A percentile compares a stretch with the other conserved stretches of the same genome.
These are phyloP conservation scores for Tauraco hartlaubi DNA, from an alignment of 2,797 vertebrate species.

Conservation along the genomic window DNA sequence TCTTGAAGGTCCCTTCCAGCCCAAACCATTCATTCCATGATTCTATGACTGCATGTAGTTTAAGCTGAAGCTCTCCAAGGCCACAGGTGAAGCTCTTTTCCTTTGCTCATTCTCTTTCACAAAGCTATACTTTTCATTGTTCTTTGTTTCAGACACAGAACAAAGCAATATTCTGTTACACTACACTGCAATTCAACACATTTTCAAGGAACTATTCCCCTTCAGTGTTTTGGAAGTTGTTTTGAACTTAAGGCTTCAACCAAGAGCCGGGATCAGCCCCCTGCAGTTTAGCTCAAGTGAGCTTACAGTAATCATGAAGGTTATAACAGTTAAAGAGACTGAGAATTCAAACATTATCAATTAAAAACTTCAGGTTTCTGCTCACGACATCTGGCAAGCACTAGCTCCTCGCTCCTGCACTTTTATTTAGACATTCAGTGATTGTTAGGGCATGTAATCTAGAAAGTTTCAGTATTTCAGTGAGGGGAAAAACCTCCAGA, in stretches of 20 bases:
- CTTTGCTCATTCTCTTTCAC: background rate
- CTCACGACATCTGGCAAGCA: background rate
- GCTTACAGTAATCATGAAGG: background rate
- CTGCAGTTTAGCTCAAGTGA: background rate
- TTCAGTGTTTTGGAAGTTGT: background rate
- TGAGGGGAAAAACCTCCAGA: background rate
- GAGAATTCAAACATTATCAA: background rate
- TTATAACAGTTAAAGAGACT: background rate
- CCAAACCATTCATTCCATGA: too few relatives aligned
- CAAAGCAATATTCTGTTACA: background rate
- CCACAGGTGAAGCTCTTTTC: background rate
- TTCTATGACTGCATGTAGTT: background rate
- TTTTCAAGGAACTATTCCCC: background rate
- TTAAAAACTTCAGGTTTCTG: background rate
- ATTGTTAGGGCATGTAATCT: background rate
- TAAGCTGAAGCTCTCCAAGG: background rate
- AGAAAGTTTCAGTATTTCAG: background rate
- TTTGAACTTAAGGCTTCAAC: background rate
- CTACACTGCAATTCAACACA: accelerated
- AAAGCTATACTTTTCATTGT: background rate
- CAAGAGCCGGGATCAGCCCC: background rate
- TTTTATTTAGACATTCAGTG: background rate
- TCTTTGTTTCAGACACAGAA: background rate
- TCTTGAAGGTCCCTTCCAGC: too few relatives aligned
- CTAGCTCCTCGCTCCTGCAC: background rate